Evolutionary conservation across 2,797 vertebrate genomes (phyloP).

Genomic region (Telmatherina bonti): DNA sequence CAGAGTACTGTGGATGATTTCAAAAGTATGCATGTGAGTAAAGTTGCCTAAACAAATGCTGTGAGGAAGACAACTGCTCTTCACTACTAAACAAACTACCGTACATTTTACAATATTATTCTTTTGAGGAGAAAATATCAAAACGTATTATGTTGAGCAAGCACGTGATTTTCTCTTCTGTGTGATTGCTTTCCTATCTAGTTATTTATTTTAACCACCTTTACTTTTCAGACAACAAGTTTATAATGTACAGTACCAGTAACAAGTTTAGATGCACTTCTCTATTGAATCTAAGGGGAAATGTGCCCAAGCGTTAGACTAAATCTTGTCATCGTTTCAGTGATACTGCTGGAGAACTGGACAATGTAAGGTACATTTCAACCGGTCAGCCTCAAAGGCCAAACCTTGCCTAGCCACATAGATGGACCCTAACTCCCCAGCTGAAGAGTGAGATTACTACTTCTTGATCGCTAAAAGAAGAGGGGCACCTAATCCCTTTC

Average conservation of each 20-base stretch:
- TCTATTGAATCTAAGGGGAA: too few species aligned
- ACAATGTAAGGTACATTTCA: too few species aligned
- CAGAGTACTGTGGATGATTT: not conserved
- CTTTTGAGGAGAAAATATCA: slow-evolving; percentile 2
- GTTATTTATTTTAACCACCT: not conserved
- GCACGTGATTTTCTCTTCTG: not conserved
- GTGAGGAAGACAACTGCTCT: not conserved
- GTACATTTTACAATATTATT: not conserved
- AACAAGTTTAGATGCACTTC: too few species aligned
- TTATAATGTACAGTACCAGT: not conserved
- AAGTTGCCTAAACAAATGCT: not conserved
- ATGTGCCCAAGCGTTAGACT: too few species aligned
- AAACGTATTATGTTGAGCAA: slow-evolving; percentile 2
- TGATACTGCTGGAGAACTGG: not conserved
- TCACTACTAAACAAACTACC: not conserved
- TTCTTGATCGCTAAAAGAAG: not conserved
- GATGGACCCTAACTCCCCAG: not conserved
- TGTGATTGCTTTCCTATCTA: not conserved
- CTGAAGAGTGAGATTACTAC: not conserved
- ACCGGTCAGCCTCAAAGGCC: not conserved
- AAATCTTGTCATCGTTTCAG: not conserved
- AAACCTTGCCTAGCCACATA: not conserved
- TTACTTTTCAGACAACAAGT: not conserved
- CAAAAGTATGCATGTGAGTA: not conserved
- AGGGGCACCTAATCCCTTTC: not conserved